Evolutionary conservation across 2,888 invertebrate species (phyloP).

Genomic region (Stenolophus ochropezus): DNA sequence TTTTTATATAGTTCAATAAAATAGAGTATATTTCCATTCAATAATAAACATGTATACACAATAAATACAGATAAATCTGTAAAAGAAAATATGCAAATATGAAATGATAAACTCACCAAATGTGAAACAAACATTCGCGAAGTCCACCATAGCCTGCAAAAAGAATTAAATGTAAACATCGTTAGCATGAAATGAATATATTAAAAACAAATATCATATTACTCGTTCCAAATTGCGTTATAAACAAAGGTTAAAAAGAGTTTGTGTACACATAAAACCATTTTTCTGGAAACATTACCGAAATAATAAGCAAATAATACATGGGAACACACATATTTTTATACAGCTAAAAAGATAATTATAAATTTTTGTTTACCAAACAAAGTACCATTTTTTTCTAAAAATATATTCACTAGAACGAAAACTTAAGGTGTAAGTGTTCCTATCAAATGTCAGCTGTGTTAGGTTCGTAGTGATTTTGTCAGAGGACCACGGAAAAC

Average conservation of each 20-base stretch:
- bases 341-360: not conserved
- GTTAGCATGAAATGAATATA: conserved; percentile 16
- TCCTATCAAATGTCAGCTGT: not conserved
- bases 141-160: not conserved
- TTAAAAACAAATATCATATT: conserved; percentile 24
- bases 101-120: not conserved
- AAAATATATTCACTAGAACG: not conserved
- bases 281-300: not conserved
- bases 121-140: not conserved
- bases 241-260: not conserved
- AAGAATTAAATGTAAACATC: conserved; percentile 7
- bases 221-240: conserved; percentile 14
- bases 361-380: not conserved
- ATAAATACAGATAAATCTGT: not conserved
- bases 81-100: not conserved
- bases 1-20: no score
- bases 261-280: not conserved
- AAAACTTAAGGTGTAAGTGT: not conserved
- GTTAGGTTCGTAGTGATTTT: conserved; percentile 2
- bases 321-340: not conserved
- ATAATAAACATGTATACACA: not conserved
- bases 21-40: not conserved
- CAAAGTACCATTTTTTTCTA: not conserved
- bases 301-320: conserved; percentile 10
- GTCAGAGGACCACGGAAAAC: not conserved